Evolutionary conservation across 2,888 invertebrate species (phyloP), one percentile per base, ranked within the genome.

Genomic region (Ditula angustiorana): DNA sequence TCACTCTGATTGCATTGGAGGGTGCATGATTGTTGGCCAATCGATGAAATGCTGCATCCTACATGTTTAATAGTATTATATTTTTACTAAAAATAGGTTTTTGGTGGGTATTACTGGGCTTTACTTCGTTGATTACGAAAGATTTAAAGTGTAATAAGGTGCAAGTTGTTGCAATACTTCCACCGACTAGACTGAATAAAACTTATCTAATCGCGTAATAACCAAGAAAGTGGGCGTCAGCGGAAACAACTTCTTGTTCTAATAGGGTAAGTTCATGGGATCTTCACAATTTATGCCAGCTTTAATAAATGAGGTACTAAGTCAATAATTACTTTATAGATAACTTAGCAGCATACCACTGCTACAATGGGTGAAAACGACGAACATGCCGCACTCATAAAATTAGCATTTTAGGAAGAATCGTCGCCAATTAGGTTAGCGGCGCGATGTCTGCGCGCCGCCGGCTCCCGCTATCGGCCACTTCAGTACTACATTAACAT

Each of bases 381-480:
- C n/a, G n/a, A n/a, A n/a, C n/a, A n/a, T n/a, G 72, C 69, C 75
- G 76, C 78, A 73, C 78, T 80, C 80, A 78, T 87, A 85, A 89
- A 86, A 91, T 90, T 90, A 79, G 80, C 88, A 90, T 89, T 86
- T 86, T 74, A 69, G 75, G 67, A 81, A 76, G 82, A 80, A 80
- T 79, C 79, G 79, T 68, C 80, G 90, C 90, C 91, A 90, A 90
- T 90, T 89, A 87, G 90, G 91, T 90, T 88, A 90, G 84, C 85
- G 76, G 85, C 80, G 75, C 85, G 80, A 71, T 76, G 82, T 79
- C 80, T 80, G 68, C 69, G 53, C 57, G 37, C 69, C 56, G 68
- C 68, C 74, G 71, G 61, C 72, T 69, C 71, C 71, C 69, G 70
- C 33, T 52, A 56, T 68, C 69, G 69, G 59, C 70, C 67, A 67